A percentile compares a stretch with the other conserved stretches of the same genome.
phyloP scores from a whole-genome alignment of 2,888 invertebrate species.

The Cerceris rybyensis region DNA sequence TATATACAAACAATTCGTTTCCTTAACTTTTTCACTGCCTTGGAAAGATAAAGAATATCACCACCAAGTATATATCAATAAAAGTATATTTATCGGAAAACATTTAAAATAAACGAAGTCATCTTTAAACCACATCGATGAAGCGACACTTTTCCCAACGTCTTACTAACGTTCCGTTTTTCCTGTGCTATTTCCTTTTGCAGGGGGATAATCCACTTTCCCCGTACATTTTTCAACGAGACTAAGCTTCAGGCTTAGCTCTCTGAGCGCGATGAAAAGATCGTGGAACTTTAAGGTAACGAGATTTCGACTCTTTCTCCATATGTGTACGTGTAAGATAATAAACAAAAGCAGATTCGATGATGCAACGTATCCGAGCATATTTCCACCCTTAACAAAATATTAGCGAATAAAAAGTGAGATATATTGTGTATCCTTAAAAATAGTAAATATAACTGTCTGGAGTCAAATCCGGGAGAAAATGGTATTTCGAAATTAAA shows the following conservation, averaged over 20 bases:
- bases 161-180: not conserved
- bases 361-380: not conserved
- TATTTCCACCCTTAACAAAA: not conserved
- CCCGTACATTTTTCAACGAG: constrained; percentile 19
- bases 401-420: no score
- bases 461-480: not conserved
- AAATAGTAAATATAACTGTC: no score
- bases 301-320: not conserved
- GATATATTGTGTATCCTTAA: no score
- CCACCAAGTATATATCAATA: no score
- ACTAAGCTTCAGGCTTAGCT: not conserved
- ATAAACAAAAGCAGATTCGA: not conserved
- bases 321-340: not conserved
- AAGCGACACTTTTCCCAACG: not conserved
- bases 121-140: not conserved
- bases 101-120: not conserved
- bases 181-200: not conserved
- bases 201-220: constrained; percentile 8
- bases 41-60: no score
- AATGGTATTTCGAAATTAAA: not conserved
- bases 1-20: no score
- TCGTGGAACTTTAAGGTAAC: constrained; percentile 11
- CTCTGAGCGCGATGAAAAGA: constrained; percentile 7
- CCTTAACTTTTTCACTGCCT: no score
- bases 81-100: not conserved